phyloP scores from a whole-genome alignment of 2,113 vertebrate species.

The Ariopsis seemanni region DNA sequence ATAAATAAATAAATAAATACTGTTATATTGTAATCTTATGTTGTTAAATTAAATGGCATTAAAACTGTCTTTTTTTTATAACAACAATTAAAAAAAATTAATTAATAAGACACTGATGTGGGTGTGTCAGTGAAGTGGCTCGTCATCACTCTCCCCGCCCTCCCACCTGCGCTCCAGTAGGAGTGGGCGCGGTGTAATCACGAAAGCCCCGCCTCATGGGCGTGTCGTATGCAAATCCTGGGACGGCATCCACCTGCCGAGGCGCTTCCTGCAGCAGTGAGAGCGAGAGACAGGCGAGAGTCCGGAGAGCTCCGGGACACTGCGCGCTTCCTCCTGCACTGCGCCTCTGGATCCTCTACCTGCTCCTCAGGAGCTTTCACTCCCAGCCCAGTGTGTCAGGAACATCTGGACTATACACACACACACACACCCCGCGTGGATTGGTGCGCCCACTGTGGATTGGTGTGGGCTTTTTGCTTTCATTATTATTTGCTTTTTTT shows the following conservation, averaged over 20 bases:
- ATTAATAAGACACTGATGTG: no score
- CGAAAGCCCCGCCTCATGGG: background rate
- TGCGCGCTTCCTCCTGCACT: background rate
- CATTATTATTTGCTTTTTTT: background rate
- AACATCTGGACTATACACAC: conserved; percentile 19
- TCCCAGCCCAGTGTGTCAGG: background rate
- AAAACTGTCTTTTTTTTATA: no score
- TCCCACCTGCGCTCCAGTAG: conserved; percentile 57
- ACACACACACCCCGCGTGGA: background rate
- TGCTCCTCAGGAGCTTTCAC: background rate
- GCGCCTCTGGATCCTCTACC: background rate
- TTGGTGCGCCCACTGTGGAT: no score
- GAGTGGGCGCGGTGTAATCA: conserved; percentile 61
- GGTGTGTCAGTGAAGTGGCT: background rate
- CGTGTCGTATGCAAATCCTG: conserved; percentile 52
- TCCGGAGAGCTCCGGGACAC: background rate
- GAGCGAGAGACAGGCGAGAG: conserved; percentile 54
- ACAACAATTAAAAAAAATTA: no score
- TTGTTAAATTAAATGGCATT: background rate
- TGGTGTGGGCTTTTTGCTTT: background rate
- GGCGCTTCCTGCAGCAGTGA: conserved; percentile 60
- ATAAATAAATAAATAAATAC: background rate
- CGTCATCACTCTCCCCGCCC: background rate
- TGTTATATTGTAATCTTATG: background rate
- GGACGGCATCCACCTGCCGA: conserved; percentile 77